phyloP scores from a whole-genome alignment of 2,113 vertebrate species.

The Lathamus discolor region DNA sequence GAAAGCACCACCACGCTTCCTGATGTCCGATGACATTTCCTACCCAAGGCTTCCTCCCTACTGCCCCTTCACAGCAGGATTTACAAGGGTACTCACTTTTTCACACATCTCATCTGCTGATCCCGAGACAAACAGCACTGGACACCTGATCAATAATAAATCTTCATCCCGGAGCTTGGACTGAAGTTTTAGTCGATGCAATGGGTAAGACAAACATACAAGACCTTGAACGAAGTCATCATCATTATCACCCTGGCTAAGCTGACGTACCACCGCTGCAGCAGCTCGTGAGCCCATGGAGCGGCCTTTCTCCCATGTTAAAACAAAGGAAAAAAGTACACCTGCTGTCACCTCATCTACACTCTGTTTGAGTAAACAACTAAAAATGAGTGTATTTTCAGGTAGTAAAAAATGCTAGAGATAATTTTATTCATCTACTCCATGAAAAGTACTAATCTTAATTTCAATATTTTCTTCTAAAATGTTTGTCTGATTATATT shows the following conservation, averaged over 20 bases:
- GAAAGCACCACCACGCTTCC: background rate
- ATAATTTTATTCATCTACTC: background rate
- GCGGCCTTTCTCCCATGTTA: constrained; percentile 75
- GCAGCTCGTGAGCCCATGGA: constrained; percentile 93
- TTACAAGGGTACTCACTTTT: constrained; percentile 72
- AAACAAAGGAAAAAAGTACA: background rate
- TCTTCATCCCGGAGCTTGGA: constrained; percentile 84
- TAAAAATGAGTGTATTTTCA: background rate
- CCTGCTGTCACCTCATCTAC: background rate
- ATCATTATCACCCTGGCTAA: constrained; percentile 62
- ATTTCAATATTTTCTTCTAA: background rate
- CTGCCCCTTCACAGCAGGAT: background rate
- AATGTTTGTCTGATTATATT: background rate
- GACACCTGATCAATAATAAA: constrained; percentile 77
- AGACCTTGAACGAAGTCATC: constrained; percentile 81
- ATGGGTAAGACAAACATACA: constrained; percentile 89
- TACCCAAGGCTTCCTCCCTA: background rate
- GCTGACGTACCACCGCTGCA: constrained; percentile 74
- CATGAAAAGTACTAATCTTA: background rate
- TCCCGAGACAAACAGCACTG: constrained; percentile 90
- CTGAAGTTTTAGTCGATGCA: constrained; percentile 85
- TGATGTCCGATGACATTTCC: background rate
- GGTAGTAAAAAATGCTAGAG: background rate
- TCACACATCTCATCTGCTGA: constrained; percentile 92
- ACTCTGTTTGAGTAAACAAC: background rate